phyloP scores from a whole-genome alignment of 2,113 vertebrate genomes.

The Tylochromis polylepis region DNA sequence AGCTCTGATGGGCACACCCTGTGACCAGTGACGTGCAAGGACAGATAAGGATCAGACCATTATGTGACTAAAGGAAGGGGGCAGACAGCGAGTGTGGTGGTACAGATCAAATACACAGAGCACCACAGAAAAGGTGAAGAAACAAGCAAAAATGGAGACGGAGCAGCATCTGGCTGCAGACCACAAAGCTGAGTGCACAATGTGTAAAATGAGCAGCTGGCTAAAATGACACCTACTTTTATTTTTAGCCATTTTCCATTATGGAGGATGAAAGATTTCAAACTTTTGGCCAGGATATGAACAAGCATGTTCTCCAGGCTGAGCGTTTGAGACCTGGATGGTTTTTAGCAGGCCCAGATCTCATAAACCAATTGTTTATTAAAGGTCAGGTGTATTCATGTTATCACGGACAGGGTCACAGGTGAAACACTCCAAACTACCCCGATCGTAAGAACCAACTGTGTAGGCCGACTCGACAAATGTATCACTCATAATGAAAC shows the following conservation, averaged over 20 bases:
- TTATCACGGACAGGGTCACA: fast-evolving
- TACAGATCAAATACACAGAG: no score
- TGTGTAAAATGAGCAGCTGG: background rate
- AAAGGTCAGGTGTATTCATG: background rate
- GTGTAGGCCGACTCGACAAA: background rate
- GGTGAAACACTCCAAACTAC: background rate
- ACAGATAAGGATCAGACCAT: no score
- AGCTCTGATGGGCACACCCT: no score
- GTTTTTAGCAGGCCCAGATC: no score
- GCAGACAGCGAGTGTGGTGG: no score
- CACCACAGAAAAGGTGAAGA: no score
- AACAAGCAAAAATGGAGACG: no score
- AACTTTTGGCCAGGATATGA: background rate
- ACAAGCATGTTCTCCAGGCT: background rate
- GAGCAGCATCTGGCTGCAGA: no score
- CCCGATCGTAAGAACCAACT: fast-evolving
- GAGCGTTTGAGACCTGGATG: background rate
- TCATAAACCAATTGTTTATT: background rate
- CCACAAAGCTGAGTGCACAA: no score
- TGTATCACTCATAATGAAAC: background rate
- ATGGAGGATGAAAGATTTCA: fast-evolving
- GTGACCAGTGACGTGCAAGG: no score
- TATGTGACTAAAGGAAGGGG: no score
- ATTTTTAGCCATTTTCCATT: background rate
- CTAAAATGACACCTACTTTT: background rate